Percentiles rank a stretch among this genome's conserved stretches.
These are phyloP conservation scores for Vandiemenella viatica DNA, from an alignment of 2,888 invertebrate species.

Conservation along the genomic window DNA sequence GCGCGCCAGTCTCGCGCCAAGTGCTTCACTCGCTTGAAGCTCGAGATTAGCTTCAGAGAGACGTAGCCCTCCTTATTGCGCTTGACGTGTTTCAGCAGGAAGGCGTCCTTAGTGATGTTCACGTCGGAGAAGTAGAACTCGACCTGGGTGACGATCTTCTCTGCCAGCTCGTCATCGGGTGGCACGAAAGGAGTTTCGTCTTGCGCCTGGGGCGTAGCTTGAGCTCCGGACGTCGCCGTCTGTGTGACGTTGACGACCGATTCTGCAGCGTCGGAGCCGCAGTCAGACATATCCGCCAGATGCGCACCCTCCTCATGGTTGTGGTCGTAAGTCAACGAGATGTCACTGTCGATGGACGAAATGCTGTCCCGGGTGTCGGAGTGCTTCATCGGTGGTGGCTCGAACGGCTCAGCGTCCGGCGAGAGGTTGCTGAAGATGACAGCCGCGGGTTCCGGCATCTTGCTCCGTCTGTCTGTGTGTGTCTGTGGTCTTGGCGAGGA, in stretches of 20 bases:
- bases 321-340: conserved; percentile 38
- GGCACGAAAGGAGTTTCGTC: conserved; percentile 44
- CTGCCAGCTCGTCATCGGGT: conserved; percentile 61
- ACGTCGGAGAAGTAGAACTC: conserved; percentile 94
- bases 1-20: conserved; percentile 87
- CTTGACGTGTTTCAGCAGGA: conserved; percentile 84
- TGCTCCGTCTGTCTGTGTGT: no score
- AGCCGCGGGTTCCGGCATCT: not conserved
- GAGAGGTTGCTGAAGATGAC: conserved; percentile 21
- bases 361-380: conserved; percentile 42
- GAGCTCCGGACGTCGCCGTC: conserved; percentile 26
- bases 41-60: conserved; percentile 83
- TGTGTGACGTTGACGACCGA: conserved; percentile 50
- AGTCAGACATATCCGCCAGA: conserved; percentile 47
- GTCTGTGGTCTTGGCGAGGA: no score
- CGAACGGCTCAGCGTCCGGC: conserved; percentile 25
- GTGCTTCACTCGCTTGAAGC: conserved; percentile 88
- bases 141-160: conserved; percentile 70
- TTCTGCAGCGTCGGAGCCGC: conserved; percentile 45
- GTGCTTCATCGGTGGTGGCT: conserved; percentile 33
- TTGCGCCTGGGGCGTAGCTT: conserved; percentile 5
- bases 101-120: conserved; percentile 88
- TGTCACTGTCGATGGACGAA: conserved; percentile 44
- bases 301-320: conserved; percentile 37
- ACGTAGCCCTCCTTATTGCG: conserved; percentile 93